A percentile compares a stretch with the other conserved stretches of the same genome.
phyloP scores from a whole-genome alignment of 2,113 vertebrate species.

The Paratilapia polleni region DNA sequence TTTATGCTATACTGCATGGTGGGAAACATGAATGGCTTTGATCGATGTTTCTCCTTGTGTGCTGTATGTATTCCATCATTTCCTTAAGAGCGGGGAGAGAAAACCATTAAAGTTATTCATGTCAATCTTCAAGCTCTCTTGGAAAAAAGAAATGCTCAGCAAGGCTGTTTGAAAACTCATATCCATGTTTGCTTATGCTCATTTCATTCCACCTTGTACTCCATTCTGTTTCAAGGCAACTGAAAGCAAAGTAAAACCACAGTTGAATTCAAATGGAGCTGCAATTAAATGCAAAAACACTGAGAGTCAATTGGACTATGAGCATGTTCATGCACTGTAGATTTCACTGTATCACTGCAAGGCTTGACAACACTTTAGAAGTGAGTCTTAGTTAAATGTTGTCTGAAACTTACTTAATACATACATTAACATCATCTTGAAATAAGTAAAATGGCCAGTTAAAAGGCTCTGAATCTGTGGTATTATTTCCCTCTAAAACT shows the following conservation, averaged over 20 bases:
- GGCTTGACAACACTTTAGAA: conserved; percentile 7
- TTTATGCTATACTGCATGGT: conserved; percentile 24
- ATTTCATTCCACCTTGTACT: conserved; percentile 53
- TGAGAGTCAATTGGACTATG: conserved; percentile 20
- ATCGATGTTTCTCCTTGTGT: conserved; percentile 47
- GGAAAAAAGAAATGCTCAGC: conserved; percentile 38
- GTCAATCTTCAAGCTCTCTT: conserved; percentile 62
- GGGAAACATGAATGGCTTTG: conserved; percentile 54
- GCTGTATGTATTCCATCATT: conserved; percentile 35
- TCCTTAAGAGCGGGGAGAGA: conserved; percentile 20
- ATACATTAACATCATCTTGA: background rate
- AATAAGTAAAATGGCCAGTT: background rate
- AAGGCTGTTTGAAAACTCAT: conserved; percentile 67
- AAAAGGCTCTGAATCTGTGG: conserved; percentile 3
- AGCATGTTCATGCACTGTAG: conserved; percentile 49
- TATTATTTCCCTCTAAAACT: background rate
- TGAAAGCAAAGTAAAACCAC: conserved; percentile 45
- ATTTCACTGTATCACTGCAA: conserved; percentile 18
- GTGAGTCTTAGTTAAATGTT: background rate
- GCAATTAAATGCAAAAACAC: conserved; percentile 59
- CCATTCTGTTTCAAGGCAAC: conserved; percentile 61
- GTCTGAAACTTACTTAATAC: conserved; percentile 13
- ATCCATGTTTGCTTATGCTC: conserved; percentile 67
- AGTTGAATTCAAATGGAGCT: conserved; percentile 57
- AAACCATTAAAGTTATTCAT: conserved; percentile 66